Conservation (phyloP, 2,888 invertebrate genomes). For the Ochlodes sylvanus region DNA sequence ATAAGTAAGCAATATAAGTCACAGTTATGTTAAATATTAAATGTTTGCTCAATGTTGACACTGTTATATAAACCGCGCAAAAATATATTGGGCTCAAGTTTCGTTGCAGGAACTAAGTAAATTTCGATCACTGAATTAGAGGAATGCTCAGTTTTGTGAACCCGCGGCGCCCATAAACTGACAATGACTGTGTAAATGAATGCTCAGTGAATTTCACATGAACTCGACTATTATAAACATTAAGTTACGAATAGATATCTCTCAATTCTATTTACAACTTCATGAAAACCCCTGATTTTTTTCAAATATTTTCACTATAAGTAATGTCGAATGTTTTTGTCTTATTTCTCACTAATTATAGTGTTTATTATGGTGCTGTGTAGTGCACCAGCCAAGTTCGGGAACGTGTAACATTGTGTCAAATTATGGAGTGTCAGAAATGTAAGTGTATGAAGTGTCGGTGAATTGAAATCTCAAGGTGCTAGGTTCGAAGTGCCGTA, state of each 20-base stretch:
- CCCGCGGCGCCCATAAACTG: no score
- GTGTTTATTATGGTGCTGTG: constrained; percentile 24
- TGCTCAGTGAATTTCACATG: constrained; percentile 5
- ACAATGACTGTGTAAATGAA: not conserved
- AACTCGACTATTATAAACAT: not conserved
- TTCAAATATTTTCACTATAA: not conserved
- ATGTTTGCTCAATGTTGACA: no score
- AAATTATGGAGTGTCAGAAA: constrained; percentile 1
- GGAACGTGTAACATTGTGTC: constrained; percentile 5
- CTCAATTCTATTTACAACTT: no score
- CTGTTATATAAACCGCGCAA: no score
- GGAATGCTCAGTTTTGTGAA: not conserved
- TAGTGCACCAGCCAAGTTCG: constrained; percentile 24
- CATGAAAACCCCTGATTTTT: not conserved
- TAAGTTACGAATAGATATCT: no score
- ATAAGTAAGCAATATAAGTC: no score
- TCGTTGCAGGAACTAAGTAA: not conserved
- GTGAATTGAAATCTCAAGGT: constrained; percentile 61
- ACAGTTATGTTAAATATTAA: no score
- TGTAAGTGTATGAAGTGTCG: not conserved
- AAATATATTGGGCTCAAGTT: not conserved
- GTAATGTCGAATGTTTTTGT: not conserved
- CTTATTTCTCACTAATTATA: not conserved
- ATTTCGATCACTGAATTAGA: not conserved
- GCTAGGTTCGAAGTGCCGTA: constrained; percentile 63